Evolutionary conservation across 2,113 vertebrate species (phyloP), one percentile per base, ranked within the genome.

Genomic region (Galbula dea): DNA sequence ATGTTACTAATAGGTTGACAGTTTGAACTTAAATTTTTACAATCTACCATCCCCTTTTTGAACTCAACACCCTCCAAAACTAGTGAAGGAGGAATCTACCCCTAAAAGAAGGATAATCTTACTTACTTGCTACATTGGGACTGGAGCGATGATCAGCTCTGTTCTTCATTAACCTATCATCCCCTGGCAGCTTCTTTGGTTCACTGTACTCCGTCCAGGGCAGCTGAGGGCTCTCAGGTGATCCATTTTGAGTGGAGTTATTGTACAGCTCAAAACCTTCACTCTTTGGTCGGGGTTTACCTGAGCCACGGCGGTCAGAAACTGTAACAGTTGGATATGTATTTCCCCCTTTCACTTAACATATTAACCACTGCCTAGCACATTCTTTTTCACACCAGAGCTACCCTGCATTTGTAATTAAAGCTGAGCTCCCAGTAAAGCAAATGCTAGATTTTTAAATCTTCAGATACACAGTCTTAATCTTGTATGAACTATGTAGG

Each of bases 101-200:
- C 58, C 74, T 16, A 37, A 21, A 26, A 66, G 46, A 34, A 62
- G 23, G 22, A 2, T 20, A n/a, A 26, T 19, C 18, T 41, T 52
- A 52, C 99, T 98, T 97, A 99, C 99, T 99, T 96, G 99, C 99
- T 63, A 99, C 99, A 65, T 99, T 99, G 94, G 99, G 99, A 96
- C 99, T 99, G 94, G 99, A 99, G 34, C 99, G 98, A 96, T 99
- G 99, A 93, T 99, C 99, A 0, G 98, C 98, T 51, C 99, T 97
- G 95, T 99, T 99, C 97, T 99, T 99, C 92, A 98, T 98, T 46
- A 99, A 96, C 30, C 99, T 97, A 5, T 99, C 99, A 43, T 99
- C 99, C 3, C 98, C 97, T 8, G 98, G 98, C 93, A 98, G 96
- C 93, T 98, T 99, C 98, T 99, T 99, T 97, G 99, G 99, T 96